Conservation (phyloP, 2,113 vertebrate genomes). For the human region GRCh38 chr16:18941501-18942000, state of each 20-base stretch:
- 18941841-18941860: not conserved
- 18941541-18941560: not conserved
- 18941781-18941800: not conserved
- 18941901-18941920: not conserved
- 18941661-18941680: not conserved
- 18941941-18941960: slow-evolving; percentile 2
- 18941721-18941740: not conserved
- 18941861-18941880: not conserved
- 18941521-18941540: not conserved
- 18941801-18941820: slow-evolving; percentile 26
- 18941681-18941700: not conserved
- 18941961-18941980: not conserved
- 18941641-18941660: not conserved
- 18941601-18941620: not conserved
- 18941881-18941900: not conserved
- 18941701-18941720: not conserved
- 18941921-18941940: not conserved
- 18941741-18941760: not conserved
- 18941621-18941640: not conserved
- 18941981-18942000: not conserved
- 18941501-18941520: not conserved
- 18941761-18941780: not conserved
- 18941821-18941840: not conserved
- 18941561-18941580: not conserved
- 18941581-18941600: not conserved